A percentile compares a stretch with the other conserved stretches of the same genome.
phyloP scores from a whole-genome alignment of 2,797 vertebrate genomes.

The Alosa sapidissima region DNA sequence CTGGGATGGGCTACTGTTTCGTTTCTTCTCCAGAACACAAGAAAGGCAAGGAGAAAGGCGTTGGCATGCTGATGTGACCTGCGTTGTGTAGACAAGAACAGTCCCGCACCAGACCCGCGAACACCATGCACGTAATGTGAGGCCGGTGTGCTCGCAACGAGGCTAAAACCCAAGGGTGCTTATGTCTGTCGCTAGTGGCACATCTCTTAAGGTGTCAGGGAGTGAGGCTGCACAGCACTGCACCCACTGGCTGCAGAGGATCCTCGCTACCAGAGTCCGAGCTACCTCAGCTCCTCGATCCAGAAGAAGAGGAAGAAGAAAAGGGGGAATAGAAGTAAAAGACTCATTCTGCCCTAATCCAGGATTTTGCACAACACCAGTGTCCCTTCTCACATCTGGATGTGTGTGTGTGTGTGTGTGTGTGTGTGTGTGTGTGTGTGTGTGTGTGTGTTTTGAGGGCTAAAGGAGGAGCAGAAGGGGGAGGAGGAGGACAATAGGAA shows the following conservation, averaged over 20 bases:
- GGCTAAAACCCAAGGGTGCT: neutral
- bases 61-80: neutral
- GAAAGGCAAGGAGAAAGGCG: neutral
- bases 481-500: neutral
- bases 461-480: neutral
- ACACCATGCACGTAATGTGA: neutral
- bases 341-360: neutral
- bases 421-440: conserved; percentile 10
- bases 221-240: neutral
- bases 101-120: neutral
- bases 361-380: neutral
- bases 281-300: neutral
- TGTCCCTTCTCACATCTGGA: neutral
- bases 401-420: neutral
- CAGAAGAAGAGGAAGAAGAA: neutral
- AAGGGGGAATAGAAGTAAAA: neutral
- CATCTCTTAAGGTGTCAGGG: neutral
- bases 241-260: neutral
- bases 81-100: neutral
- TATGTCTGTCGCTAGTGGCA: neutral
- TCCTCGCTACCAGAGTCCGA: neutral
- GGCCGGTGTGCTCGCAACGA: neutral
- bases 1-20: neutral
- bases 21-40: neutral
- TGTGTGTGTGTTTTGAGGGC: neutral